Percentiles rank a stretch among this genome's conserved stretches.
Evolutionary conservation across 2,797 vertebrate genomes (phyloP).

Genomic region (Coregonus sp.): DNA sequence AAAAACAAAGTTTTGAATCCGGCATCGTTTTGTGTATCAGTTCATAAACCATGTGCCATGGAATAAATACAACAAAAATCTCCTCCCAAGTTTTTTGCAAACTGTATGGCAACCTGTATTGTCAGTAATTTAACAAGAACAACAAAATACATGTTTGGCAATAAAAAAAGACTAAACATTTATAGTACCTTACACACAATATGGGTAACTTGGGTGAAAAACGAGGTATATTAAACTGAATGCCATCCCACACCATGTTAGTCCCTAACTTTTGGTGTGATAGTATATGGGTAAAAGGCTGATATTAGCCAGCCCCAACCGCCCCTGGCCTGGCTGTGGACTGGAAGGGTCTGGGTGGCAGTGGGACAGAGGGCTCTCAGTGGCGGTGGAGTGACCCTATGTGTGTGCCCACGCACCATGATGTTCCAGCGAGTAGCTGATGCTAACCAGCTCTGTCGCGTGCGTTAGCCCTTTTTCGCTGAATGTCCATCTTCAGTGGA

Average conservation of each 20-base stretch:
- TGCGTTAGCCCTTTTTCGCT: conserved; percentile 53
- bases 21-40: no score
- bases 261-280: neutral
- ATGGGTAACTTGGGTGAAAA: no score
- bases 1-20: no score
- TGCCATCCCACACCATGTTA: neutral
- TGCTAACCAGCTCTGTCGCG: conserved; percentile 57
- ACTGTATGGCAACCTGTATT: no score
- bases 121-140: no score
- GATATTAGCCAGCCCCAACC: neutral
- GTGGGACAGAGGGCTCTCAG: neutral
- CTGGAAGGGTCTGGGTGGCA: neutral
- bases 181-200: no score
- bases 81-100: no score
- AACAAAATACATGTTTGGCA: no score
- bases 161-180: no score
- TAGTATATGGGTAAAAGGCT: neutral
- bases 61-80: no score
- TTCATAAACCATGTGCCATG: no score
- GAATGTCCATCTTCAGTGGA: conserved; percentile 36
- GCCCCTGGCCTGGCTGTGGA: neutral
- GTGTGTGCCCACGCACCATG: conserved; percentile 41
- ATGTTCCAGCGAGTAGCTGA: conserved; percentile 59
- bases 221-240: neutral
- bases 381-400: neutral